phyloP scores from a whole-genome alignment of 2,888 invertebrate species.

The Drosophila neotestacea region DNA sequence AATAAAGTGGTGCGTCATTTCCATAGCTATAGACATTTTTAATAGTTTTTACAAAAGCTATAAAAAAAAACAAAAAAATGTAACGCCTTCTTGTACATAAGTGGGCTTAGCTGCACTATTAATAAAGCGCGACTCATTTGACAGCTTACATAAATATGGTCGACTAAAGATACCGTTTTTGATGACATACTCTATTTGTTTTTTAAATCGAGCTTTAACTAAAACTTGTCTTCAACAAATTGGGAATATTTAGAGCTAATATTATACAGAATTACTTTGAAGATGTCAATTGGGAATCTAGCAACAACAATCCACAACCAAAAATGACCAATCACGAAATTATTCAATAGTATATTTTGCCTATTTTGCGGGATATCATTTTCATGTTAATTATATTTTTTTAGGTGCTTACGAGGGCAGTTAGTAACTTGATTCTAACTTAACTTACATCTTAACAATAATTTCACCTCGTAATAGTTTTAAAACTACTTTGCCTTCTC shows the following conservation, averaged over 20 bases:
- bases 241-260: neutral
- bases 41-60: constrained; percentile 1
- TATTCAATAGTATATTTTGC: neutral
- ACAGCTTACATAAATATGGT: neutral
- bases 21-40: constrained; percentile 9
- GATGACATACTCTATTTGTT: neutral
- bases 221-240: neutral
- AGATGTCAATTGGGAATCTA: neutral
- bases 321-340: constrained; percentile 2
- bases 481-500: neutral
- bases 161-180: neutral
- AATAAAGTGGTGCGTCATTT: constrained; percentile 59
- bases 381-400: neutral
- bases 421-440: neutral
- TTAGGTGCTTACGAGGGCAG: neutral
- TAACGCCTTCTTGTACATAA: constrained; percentile 6
- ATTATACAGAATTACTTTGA: neutral
- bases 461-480: neutral
- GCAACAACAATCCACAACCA: neutral
- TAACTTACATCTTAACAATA: neutral
- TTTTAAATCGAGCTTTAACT: neutral
- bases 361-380: neutral
- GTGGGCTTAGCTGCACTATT: constrained; percentile 3
- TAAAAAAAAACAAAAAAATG: constrained; percentile 17
- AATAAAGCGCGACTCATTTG: constrained; percentile 9